These are phyloP conservation scores for Cecropterus lyciades DNA, from an alignment of 1,140 invertebrate genomes.

Conservation along the genomic window DNA sequence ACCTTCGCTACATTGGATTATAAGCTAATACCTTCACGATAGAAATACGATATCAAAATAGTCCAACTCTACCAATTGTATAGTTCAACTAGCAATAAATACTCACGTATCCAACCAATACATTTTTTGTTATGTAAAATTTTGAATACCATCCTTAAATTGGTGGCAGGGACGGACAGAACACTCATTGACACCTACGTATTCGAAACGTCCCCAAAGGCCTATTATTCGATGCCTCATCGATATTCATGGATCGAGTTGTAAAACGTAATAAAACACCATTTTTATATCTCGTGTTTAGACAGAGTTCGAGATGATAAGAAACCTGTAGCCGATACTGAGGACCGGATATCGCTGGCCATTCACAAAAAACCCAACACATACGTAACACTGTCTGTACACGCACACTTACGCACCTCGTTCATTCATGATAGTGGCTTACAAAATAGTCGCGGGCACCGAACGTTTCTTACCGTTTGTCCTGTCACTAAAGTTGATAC, in stretches of 20 bases:
- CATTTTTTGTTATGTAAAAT: constrained; percentile 66
- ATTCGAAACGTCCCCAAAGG: constrained; percentile 49
- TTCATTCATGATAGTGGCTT: constrained; percentile 83
- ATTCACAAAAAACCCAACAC: constrained; percentile 80
- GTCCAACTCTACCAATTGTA: too few relatives aligned
- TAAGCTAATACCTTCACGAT: neutral
- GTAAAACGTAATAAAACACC: constrained; percentile 80
- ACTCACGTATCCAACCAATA: constrained; percentile 46
- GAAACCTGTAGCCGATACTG: constrained; percentile 68
- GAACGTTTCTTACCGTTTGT: constrained; percentile 34
- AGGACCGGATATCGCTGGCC: constrained; percentile 79
- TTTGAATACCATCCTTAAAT: constrained; percentile 69
- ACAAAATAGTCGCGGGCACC: too few relatives aligned
- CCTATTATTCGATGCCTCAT: constrained; percentile 68
- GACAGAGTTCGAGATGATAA: constrained; percentile 79
- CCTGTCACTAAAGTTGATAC: constrained; percentile 25
- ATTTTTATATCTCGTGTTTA: constrained; percentile 83
- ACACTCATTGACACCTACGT: constrained; percentile 74
- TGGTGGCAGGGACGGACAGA: constrained; percentile 49
- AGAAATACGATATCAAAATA: neutral
- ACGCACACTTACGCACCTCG: constrained; percentile 48
- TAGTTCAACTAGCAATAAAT: neutral
- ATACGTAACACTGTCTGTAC: constrained; percentile 38
- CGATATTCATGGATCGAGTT: constrained; percentile 70
- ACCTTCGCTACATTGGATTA: neutral